Evolutionary conservation across 2,113 vertebrate genomes (phyloP), one percentile per base, ranked within the genome.

Genomic region (Menidia beryllina): DNA sequence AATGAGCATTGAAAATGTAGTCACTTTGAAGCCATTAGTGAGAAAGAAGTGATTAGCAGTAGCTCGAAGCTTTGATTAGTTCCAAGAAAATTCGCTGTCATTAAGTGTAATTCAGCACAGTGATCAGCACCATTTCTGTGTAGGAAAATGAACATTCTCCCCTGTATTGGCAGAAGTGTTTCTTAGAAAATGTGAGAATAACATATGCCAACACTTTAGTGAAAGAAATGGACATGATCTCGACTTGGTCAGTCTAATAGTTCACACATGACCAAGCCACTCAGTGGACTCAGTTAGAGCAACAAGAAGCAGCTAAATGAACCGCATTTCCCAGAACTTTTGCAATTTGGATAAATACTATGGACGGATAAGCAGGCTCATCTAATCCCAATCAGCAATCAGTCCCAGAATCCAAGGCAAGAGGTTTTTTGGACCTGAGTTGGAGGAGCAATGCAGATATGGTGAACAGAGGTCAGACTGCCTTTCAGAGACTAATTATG

Each of bases 401-500:
- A 27, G 49, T 45, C 27, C 13, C 13, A 41, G 56, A 54, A 63
- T 56, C 56, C 1, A 30, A 49, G 36, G 25, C 51, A 39, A 52
- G 39, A 45, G 45, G 12, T 48, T 43, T 67, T 26, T 49, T 26
- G 69, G 43, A 70, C 26, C 43, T 45, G 72, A 59, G 62, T 69
- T 48, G 72, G 53, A 34, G 43, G 65, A 77, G 65, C 58, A 66
- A 59, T 69, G 68, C 62, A 74, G 80, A 79, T 70, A 77, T 56
- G 55, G 27, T 21, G 64, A 75, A 53, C 74, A 39, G 61, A 75
- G 88, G 86, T 84, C 84, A 76, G 65, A 23, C 21, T 50, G 69
- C 51, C 70, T 79, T 47, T 60, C 64, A 69, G 81, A 71, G 56
- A 83, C 81, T 83, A 83, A 87, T 85, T 87, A 87, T 36, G 25